phyloP scores from a whole-genome alignment of 2,797 vertebrate genomes.

The Jordanella pulchra region DNA sequence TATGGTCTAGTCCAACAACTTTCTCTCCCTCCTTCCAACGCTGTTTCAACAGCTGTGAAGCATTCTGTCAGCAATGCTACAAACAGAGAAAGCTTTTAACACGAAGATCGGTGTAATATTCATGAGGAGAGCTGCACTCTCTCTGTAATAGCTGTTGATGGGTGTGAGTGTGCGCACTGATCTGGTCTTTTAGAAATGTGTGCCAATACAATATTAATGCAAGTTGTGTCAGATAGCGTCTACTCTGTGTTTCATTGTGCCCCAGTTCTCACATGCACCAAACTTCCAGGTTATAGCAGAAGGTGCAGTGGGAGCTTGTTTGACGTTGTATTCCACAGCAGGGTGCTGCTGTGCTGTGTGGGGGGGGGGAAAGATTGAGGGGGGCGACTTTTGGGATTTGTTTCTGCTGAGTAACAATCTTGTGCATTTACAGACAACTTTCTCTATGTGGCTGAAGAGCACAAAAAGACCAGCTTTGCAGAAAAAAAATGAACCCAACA shows the following conservation, averaged over 20 bases:
- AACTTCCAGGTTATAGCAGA: conserved; percentile 14
- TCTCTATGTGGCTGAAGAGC: conserved; percentile 17
- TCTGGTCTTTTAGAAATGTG: conserved; percentile 59
- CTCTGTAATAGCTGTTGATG: conserved; percentile 45
- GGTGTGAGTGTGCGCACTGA: conserved; percentile 58
- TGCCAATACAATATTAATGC: conserved; percentile 70
- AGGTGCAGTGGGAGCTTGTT: conserved; percentile 11
- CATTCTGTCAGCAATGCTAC: conserved; percentile 50
- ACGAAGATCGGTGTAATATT: conserved; percentile 70
- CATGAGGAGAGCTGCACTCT: conserved; percentile 67
- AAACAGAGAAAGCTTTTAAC: conserved; percentile 67
- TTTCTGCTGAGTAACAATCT: conserved; percentile 17
- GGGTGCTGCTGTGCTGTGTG: conserved; percentile 8
- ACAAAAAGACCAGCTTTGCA: conserved; percentile 44
- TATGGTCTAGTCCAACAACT: conserved; percentile 27
- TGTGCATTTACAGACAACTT: conserved; percentile 14
- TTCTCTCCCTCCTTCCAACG: conserved; percentile 28
- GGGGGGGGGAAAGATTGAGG: conserved; percentile 1
- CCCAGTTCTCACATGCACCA: conserved; percentile 60
- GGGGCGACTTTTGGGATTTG: conserved; percentile 9
- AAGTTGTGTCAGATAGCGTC: conserved; percentile 62
- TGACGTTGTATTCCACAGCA: conserved; percentile 11
- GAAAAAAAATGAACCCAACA: too few species aligned
- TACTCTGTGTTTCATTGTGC: conserved; percentile 57
- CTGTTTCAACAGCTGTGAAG: conserved; percentile 59